Percentiles rank a stretch among this genome's conserved stretches.
Evolutionary conservation across 2,888 invertebrate genomes (phyloP).

Genomic region (Cetonia aurata): DNA sequence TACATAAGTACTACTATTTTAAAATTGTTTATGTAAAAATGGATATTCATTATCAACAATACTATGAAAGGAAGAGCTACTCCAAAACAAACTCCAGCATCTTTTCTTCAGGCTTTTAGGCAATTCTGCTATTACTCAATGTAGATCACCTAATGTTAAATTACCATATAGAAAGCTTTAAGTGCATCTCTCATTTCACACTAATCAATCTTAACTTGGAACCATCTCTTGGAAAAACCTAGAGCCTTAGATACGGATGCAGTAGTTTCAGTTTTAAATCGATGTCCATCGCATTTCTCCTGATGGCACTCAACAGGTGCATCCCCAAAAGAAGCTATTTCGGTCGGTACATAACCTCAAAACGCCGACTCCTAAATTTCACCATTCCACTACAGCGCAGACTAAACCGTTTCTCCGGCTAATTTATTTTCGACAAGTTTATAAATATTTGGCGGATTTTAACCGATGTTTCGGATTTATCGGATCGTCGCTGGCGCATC

Average conservation of each 20-base stretch:
- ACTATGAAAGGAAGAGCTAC: no score
- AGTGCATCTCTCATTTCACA: neutral
- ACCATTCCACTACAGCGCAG: neutral
- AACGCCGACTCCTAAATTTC: neutral
- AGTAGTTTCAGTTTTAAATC: no score
- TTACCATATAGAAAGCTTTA: neutral
- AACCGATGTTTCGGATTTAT: neutral
- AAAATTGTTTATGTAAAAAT: no score
- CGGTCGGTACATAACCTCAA: neutral
- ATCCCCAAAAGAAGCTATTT: neutral
- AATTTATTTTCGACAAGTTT: slow-evolving; percentile 9
- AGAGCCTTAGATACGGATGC: no score
- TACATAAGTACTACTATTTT: no score
- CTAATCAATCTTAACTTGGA: neutral
- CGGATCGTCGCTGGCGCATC: no score
- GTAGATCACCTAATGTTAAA: neutral
- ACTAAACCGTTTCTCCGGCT: neutral
- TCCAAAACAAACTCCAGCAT: no score
- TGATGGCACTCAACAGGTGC: neutral
- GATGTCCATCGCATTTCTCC: neutral
- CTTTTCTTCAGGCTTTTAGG: no score
- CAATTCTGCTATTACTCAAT: neutral
- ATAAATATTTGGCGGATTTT: slow-evolving; percentile 6
- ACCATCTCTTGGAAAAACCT: neutral
- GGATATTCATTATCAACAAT: no score